A percentile compares a stretch with the other conserved stretches of the same genome.
Conservation (phyloP, 2,888 invertebrate species). For the Tachina grossa region DNA sequence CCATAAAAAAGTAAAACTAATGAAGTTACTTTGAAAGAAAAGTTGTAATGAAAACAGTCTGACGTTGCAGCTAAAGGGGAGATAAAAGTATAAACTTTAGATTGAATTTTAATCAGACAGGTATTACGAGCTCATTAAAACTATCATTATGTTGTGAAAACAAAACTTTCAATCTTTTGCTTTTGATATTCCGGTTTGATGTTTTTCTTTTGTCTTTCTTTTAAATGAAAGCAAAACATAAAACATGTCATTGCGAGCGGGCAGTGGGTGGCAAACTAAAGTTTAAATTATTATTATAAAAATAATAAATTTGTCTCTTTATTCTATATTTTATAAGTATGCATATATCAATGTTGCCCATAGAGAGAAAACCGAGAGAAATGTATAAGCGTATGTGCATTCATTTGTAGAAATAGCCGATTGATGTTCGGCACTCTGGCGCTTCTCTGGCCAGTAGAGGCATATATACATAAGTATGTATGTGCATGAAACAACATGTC, state of each 20-base stretch:
- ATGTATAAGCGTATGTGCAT: too few relatives aligned
- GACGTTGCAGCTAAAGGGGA: neutral
- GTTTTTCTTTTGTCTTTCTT: neutral
- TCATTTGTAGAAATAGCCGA: too few relatives aligned
- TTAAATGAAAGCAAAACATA: slow-evolving; percentile 37
- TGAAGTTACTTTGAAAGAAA: slow-evolving; percentile 35
- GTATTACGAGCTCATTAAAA: slow-evolving; percentile 66
- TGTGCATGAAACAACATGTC: slow-evolving; percentile 60
- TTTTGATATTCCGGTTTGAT: slow-evolving; percentile 4
- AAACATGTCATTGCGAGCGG: neutral
- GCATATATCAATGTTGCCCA: too few relatives aligned
- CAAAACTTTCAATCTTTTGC: slow-evolving; percentile 54
- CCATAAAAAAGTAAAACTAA: neutral
- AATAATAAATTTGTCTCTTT: slow-evolving; percentile 52
- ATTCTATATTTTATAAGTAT: neutral
- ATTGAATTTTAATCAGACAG: slow-evolving; percentile 66
- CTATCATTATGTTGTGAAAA: slow-evolving; percentile 49
- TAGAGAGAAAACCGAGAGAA: too few relatives aligned
- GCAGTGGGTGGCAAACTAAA: neutral
- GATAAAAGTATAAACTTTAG: slow-evolving; percentile 50
- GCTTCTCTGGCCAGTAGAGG: too few relatives aligned
- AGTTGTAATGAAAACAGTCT: neutral
- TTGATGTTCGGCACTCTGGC: too few relatives aligned
- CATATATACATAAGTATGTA: neutral
- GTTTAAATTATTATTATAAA: slow-evolving; percentile 49